Evolutionary conservation across 1,140 invertebrate genomes (phyloP).

Genomic region (Berghia stephanieae): DNA sequence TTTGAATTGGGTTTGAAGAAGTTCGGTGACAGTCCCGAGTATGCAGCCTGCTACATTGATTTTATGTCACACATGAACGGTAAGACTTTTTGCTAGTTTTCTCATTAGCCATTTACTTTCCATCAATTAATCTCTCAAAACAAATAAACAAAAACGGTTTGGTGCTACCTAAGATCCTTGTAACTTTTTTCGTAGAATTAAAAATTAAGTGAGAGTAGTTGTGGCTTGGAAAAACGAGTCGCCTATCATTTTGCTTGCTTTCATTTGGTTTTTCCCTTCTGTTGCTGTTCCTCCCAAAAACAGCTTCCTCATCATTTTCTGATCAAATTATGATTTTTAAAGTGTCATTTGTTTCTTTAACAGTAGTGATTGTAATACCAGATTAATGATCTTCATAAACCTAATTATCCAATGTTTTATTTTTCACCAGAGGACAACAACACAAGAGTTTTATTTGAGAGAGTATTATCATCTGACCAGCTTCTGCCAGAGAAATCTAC

Average conservation of each 20-base stretch:
- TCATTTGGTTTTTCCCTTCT: neutral
- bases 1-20: slow-evolving; percentile 98
- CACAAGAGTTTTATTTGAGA: slow-evolving; percentile 95
- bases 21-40: slow-evolving; percentile 93
- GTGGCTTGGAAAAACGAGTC: neutral
- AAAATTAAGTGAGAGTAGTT: neutral
- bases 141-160: too few species aligned
- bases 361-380: too few species aligned
- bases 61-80: slow-evolving; percentile 98
- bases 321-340: too few species aligned
- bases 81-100: slow-evolving; percentile 65
- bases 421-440: slow-evolving; percentile 93
- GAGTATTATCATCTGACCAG: slow-evolving; percentile 93
- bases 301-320: too few species aligned
- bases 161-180: too few species aligned
- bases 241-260: neutral
- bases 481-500: slow-evolving; percentile 91
- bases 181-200: too few species aligned
- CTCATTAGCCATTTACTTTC: neutral
- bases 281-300: too few species aligned
- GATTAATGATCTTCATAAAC: too few species aligned
- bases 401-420: too few species aligned
- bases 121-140: neutral
- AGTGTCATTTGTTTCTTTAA: too few species aligned
- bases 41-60: slow-evolving; percentile 94